Percentiles rank a stretch among this genome's conserved stretches.
These are phyloP conservation scores for Andrena chrysosceles DNA, from an alignment of 2,888 invertebrate species.

Conservation along the genomic window DNA sequence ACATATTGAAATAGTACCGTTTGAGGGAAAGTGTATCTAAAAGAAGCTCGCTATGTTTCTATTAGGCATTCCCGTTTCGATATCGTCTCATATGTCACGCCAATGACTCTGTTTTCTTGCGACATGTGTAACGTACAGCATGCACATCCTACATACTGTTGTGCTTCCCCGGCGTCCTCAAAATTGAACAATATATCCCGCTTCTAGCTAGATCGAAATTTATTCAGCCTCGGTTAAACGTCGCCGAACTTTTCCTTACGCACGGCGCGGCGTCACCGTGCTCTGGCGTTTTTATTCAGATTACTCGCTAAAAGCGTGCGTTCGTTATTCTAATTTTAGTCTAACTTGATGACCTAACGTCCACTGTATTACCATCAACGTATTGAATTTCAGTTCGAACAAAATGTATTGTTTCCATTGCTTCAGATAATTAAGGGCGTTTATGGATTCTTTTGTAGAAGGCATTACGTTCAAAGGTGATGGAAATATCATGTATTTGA, in stretches of 20 bases:
- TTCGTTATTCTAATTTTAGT: not conserved
- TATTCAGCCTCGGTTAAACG: slow-evolving; percentile 31
- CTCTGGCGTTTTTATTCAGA: not conserved
- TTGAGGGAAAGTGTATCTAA: slow-evolving; percentile 47
- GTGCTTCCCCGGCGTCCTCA: slow-evolving; percentile 40
- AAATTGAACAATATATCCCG: slow-evolving; percentile 59
- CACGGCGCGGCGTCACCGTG: not conserved
- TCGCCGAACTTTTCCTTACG: not conserved
- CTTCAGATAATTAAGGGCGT: not conserved
- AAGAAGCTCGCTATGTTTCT: slow-evolving; percentile 64
- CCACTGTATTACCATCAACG: too few relatives aligned
- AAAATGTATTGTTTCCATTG: not conserved
- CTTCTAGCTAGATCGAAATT: slow-evolving; percentile 6
- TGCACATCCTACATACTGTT: slow-evolving; percentile 50
- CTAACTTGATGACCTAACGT: too few relatives aligned
- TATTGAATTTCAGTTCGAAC: not conserved
- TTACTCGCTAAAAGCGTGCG: not conserved
- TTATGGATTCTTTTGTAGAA: not conserved
- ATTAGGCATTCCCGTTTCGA: slow-evolving; percentile 73
- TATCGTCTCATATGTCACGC: slow-evolving; percentile 82
- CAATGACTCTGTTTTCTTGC: slow-evolving; percentile 83
- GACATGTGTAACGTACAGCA: slow-evolving; percentile 78
- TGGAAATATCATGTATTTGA: not conserved
- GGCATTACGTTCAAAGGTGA: not conserved
- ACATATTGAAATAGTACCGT: slow-evolving; percentile 56